Base-by-base conservation (phyloP, 2,888 invertebrate genomes). In the Cephus sareptanus region DNA sequence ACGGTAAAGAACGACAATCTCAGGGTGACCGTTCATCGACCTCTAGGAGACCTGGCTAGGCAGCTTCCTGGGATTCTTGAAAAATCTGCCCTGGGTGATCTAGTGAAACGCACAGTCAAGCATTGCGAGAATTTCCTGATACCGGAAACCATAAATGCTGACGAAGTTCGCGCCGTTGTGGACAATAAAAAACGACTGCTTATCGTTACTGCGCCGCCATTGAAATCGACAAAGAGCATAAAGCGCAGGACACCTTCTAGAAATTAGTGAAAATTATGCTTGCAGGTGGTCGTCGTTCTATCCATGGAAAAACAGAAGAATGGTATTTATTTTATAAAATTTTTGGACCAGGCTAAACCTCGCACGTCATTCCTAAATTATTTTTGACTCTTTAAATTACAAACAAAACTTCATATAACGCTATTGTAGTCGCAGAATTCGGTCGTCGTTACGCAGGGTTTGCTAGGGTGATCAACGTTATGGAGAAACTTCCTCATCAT, bases 1-100 rank as follows among this genome's bases (percentile, higher is more conserved):
- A 87, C 87, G 12, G 85, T 87, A n/a, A 87, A 87, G 74, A 84
- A 83, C 4, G 83, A 79, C 40, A 87, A 87, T 76, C 85, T 87
- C 33, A 84, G 87, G 33, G 83, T 86, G 15, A 80, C 80, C 33
- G 81, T 84, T n/a, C 80, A 75, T 75, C 82, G 82, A 34, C 81
- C 84, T 1, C 34, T 82, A 70, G 81, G 79, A n/a, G 82, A 86
- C 4, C 74, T 84, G 4, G 77, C 71, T 1, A 81, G 76, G 30
- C 79, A 81, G 31, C 74, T 86, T 1, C 81, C 81, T 0, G 78
- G 79, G 12, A 81, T 84, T 23, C 31, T 40, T 34, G 83, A 85
- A n/a, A 82, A 80, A 76, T 81, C 80, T 1, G 73, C 79, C 2
- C 73, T 83, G 23, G 81, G 80, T 0, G 82, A 84, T 15, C 37